Base-by-base conservation (phyloP, 2,888 invertebrate genomes). In the Embidobia sp. region DNA sequence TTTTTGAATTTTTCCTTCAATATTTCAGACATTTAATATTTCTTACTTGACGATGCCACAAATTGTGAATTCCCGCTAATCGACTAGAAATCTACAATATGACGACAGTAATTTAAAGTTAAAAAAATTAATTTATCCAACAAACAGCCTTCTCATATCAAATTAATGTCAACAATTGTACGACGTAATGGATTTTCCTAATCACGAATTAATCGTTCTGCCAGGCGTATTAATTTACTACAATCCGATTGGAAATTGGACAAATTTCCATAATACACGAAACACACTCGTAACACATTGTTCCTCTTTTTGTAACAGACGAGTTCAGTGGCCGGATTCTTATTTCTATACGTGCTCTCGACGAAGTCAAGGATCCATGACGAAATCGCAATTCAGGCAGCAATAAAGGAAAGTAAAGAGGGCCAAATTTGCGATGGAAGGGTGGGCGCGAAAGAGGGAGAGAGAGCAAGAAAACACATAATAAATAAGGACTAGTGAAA, bases 401-500 rank as follows among this genome's bases (percentile, higher is more conserved):
- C 63, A 80, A 77, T 66, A 78, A 81, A 77, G 73, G 79, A 80
- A 75, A 77, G 74, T 67, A 67, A 61, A 51, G 69, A 75, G 73
- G 67, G 79, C 81, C 73, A 75, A 80, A 63, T 55, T 55, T 22
- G 72, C 51, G 72, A 75, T 44, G 22, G 77, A 53, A 74, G 70
- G 59, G 70, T 53, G 67, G 26, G 46, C 55, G 57, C 46, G 44
- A 57, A 26, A 29, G 33, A 67, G 57, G 42, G 70, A 26, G 44
- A 46, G 48, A 11, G 61, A 26, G 66, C 31, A 53, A 79, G 80
- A 82, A 82, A 83, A 85, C 81, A 84, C 81, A 79, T 78, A 81
- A 85, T 83, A 84, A 83, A 85, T 83, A 85, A 83, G 77, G 81
- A 80, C 81, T 83, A 80, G 84, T 83, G 84, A 85, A 85, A 85